phyloP scores from a whole-genome alignment of 2,888 invertebrate species.

The Opisthograptis luteolata region DNA sequence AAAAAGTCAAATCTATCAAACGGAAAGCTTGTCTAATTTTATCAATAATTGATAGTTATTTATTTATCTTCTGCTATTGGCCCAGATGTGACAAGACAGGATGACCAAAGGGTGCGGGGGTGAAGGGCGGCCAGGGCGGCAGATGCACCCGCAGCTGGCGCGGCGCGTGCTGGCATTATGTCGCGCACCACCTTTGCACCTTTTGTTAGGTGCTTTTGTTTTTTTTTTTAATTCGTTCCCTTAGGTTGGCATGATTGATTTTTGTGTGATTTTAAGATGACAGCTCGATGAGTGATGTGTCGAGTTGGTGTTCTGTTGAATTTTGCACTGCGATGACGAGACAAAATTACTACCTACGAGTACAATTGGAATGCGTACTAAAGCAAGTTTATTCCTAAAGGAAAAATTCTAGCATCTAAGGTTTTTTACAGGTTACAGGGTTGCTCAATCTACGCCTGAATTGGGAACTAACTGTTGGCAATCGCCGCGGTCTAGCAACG shows the following conservation, averaged over 20 bases:
- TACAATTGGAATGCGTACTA: no score
- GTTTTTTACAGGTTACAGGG: no score
- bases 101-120: conserved; percentile 44
- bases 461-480: no score
- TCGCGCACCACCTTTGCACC: conserved; percentile 53
- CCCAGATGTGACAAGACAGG: conserved; percentile 39
- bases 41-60: no score
- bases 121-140: conserved; percentile 43
- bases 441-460: no score
- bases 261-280: conserved; percentile 33
- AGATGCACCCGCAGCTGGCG: conserved; percentile 60
- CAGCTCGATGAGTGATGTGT: conserved; percentile 33
- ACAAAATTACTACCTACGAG: no score
- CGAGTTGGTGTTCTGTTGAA: conserved; percentile 12
- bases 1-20: conserved; percentile 1
- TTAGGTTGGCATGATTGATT: conserved; percentile 42
- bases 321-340: neutral
- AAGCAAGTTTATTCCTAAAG: no score
- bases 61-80: conserved; percentile 17
- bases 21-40: conserved; percentile 5
- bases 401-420: no score
- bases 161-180: conserved; percentile 45
- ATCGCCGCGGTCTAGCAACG: no score
- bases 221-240: conserved; percentile 24
- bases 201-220: conserved; percentile 51